phyloP scores from a whole-genome alignment of 2,797 vertebrate genomes.

The Enteromius afrohamiltoni region DNA sequence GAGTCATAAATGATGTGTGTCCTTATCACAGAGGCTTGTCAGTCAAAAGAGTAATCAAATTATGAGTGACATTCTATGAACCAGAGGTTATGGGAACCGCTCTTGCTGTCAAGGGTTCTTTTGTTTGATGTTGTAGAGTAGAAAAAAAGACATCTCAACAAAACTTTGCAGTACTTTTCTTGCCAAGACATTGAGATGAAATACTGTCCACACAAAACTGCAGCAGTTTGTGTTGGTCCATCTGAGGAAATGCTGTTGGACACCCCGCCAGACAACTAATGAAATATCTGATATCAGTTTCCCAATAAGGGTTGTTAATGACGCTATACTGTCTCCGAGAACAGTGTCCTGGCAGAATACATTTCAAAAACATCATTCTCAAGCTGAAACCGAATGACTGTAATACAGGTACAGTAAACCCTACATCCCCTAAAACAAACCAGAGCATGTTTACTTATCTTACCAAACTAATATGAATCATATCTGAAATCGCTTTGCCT shows the following conservation, averaged over 20 bases:
- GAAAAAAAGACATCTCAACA: slow-evolving; percentile 6
- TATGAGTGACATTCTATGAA: slow-evolving; percentile 42
- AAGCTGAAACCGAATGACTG: slow-evolving; percentile 8
- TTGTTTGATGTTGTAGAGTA: slow-evolving; percentile 23
- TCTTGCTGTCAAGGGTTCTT: slow-evolving; percentile 16
- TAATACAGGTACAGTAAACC: slow-evolving; percentile 39
- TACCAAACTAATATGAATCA: slow-evolving; percentile 48
- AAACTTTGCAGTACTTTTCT: slow-evolving; percentile 1
- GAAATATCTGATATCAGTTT: slow-evolving; percentile 28
- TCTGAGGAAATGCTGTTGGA: slow-evolving; percentile 2
- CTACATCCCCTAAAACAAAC: slow-evolving; percentile 45
- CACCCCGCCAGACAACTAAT: slow-evolving; percentile 16
- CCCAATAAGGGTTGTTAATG: not conserved
- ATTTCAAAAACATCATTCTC: slow-evolving; percentile 8
- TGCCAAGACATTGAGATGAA: slow-evolving; percentile 2
- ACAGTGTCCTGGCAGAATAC: not conserved
- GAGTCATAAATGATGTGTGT: slow-evolving; percentile 46
- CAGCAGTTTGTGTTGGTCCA: not conserved
- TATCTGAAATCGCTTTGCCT: slow-evolving; percentile 63
- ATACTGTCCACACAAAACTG: slow-evolving; percentile 7
- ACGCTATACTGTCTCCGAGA: not conserved
- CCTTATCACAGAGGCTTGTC: slow-evolving; percentile 45
- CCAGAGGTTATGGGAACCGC: slow-evolving; percentile 39
- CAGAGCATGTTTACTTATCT: slow-evolving; percentile 37
- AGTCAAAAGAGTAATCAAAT: slow-evolving; percentile 41